Percentiles rank a stretch among this genome's conserved stretches.
These are phyloP conservation scores for Acleris literana DNA, from an alignment of 2,888 invertebrate species.

Conservation along the genomic window DNA sequence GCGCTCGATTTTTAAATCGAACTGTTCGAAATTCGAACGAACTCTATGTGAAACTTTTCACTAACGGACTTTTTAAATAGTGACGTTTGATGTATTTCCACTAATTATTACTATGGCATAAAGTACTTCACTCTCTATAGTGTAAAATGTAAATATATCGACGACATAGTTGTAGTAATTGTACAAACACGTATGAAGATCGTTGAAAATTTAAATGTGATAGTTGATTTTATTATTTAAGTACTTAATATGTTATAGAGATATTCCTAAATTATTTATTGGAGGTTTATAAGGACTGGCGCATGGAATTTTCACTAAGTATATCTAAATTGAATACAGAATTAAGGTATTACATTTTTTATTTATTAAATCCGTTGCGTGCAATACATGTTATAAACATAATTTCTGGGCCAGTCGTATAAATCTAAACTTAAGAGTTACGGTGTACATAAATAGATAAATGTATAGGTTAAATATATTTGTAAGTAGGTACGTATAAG, in stretches of 20 bases:
- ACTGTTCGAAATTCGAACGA: conserved; percentile 51
- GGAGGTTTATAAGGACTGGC: conserved; percentile 54
- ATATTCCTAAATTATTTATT: conserved; percentile 82
- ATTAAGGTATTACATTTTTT: conserved; percentile 36
- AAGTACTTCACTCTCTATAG: conserved; percentile 58
- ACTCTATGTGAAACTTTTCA: conserved; percentile 43
- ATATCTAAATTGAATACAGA: conserved; percentile 39
- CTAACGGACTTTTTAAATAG: conserved; percentile 41
- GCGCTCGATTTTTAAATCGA: conserved; percentile 70
- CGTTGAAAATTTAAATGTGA: conserved; percentile 80
- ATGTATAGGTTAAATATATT: conserved; percentile 40
- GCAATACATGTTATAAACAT: conserved; percentile 46
- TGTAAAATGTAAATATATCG: conserved; percentile 36
- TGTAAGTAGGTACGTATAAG: conserved; percentile 31
- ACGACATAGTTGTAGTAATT: conserved; percentile 41
- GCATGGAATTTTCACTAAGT: conserved; percentile 35
- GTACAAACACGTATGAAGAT: conserved; percentile 73
- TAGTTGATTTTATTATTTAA: conserved; percentile 79
- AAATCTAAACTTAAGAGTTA: conserved; percentile 37
- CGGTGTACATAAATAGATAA: conserved; percentile 44
- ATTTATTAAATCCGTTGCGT: conserved; percentile 41
- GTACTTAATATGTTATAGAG: conserved; percentile 80
- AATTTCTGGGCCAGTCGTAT: conserved; percentile 53
- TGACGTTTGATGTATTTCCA: conserved; percentile 65
- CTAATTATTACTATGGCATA: conserved; percentile 48